phyloP scores from a whole-genome alignment of 2,797 vertebrate species.

The Coregonus ussuriensis region DNA sequence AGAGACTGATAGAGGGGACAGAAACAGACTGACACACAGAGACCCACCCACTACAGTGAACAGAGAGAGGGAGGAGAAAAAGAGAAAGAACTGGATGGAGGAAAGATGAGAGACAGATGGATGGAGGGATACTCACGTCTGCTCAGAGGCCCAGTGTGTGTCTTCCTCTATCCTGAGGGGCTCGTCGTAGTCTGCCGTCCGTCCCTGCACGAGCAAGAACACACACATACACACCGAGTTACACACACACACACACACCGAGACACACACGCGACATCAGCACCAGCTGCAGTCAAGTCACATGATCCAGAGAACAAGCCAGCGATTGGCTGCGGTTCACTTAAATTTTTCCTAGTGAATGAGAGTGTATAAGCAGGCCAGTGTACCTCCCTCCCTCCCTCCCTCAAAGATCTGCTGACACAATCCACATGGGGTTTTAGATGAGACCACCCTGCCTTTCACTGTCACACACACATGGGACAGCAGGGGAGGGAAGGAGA shows the following conservation, averaged over 20 bases:
- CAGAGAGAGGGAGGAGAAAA: neutral
- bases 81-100: neutral
- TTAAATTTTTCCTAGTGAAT: conserved; percentile 21
- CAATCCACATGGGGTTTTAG: neutral
- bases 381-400: conserved; percentile 9
- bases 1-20: neutral
- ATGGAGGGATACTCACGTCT: conserved; percentile 74
- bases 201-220: conserved; percentile 71
- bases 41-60: neutral
- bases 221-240: conserved; percentile 21
- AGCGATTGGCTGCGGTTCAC: conserved; percentile 39
- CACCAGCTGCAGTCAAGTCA: conserved; percentile 60
- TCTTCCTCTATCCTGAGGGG: conserved; percentile 93
- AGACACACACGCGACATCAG: conserved; percentile 44
- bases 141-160: conserved; percentile 77
- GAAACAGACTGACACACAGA: neutral
- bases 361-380: conserved; percentile 13
- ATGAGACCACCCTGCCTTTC: neutral
- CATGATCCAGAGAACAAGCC: conserved; percentile 41
- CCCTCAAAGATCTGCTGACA: conserved; percentile 9
- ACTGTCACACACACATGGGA: conserved; percentile 21
- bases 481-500: neutral
- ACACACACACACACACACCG: conserved; percentile 6
- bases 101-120: neutral
- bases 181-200: conserved; percentile 83